Evolutionary conservation across 2,888 invertebrate species (phyloP), one percentile per base, ranked within the genome.

Genomic region (Calameuta idolon): DNA sequence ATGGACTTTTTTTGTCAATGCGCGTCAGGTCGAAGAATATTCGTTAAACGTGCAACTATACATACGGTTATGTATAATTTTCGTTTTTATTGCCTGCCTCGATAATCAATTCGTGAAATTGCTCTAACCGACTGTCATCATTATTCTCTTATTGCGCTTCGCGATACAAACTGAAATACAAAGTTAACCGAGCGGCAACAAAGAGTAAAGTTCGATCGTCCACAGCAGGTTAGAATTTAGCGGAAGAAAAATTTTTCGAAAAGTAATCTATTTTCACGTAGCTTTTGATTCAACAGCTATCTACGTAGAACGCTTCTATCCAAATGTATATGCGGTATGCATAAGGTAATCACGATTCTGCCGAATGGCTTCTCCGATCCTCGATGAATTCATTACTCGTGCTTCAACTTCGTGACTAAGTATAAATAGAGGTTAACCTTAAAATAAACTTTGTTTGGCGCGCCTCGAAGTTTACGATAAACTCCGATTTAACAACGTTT

Each of bases 401-500:
- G 55, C 23, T 55, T 55, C 9, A 55, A 55, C 55, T 55, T 34
- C 68, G 33, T n/a, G 40, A 30, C 35, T 5, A 31, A 55, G 69
- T 73, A 78, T 78, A 80, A 78, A 80, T 77, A 79, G 75, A 75
- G 34, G 75, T 73, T 76, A 69, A 78, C 69, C 78, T 79, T 55
- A 77, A 74, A 81, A 74, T 78, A 75, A 81, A 80, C 74, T 81
- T 78, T 77, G 73, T 31, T 81, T 79, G 80, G 79, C 73, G 78
- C 30, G 34, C 80, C 78, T 78, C 81, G 78, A 69, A 78, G 76
- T 75, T 74, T 40, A 69, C 77, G 78, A 79, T 77, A 80, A 76
- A 80, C 71, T 69, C 71, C 78, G 80, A 80, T 81, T 80, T 78
- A 78, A 74, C 77, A 69, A 75, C 77, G 78, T 15, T 71, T 30